Conservation (phyloP, 1,140 invertebrate species). For the Drosophila seguyi region DNA sequence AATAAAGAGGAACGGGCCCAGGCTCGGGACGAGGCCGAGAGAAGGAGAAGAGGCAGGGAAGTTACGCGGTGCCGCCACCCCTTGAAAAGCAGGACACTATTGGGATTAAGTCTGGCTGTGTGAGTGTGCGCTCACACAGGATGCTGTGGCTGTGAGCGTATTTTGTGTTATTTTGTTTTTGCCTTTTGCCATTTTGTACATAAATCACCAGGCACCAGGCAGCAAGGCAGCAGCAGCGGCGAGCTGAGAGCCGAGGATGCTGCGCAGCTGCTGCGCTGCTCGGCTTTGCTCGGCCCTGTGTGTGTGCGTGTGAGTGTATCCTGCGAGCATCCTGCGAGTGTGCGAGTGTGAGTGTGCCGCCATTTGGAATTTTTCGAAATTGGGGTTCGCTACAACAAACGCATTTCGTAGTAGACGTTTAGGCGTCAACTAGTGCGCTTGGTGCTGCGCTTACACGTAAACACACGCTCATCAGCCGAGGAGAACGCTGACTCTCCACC, state of each 20-base stretch:
- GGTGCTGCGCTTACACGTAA: slow-evolving; percentile 84
- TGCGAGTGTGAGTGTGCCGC: slow-evolving; percentile 71
- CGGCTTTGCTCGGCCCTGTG: slow-evolving; percentile 28
- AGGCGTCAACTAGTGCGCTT: slow-evolving; percentile 86
- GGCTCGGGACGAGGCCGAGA: slow-evolving; percentile 19
- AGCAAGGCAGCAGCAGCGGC: slow-evolving; percentile 32
- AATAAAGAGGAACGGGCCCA: slow-evolving; percentile 43
- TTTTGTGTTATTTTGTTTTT: slow-evolving; percentile 73
- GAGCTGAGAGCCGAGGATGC: slow-evolving; percentile 56
- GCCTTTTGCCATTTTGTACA: slow-evolving; percentile 79
- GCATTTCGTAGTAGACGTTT: slow-evolving; percentile 86
- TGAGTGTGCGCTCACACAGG: slow-evolving; percentile 31
- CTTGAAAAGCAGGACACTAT: slow-evolving; percentile 69
- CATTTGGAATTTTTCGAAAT: slow-evolving; percentile 85
- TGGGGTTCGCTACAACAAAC: slow-evolving; percentile 85
- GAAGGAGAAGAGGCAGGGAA: slow-evolving; percentile 16
- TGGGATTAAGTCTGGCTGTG: slow-evolving; percentile 73
- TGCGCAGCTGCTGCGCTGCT: slow-evolving; percentile 49
- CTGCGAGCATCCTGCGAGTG: slow-evolving; percentile 13
- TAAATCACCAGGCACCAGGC: slow-evolving; percentile 69
- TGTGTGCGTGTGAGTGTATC: slow-evolving; percentile 20
- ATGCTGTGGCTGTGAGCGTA: slow-evolving; percentile 56
- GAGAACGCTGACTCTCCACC: slow-evolving; percentile 41
- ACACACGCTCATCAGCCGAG: slow-evolving; percentile 62
- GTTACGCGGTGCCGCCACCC: slow-evolving; percentile 55